A percentile compares a stretch with the other conserved stretches of the same genome.
These are phyloP conservation scores for Tetraodon nigroviridis DNA, from an alignment of 2,113 vertebrate genomes.

Conservation along the genomic window DNA sequence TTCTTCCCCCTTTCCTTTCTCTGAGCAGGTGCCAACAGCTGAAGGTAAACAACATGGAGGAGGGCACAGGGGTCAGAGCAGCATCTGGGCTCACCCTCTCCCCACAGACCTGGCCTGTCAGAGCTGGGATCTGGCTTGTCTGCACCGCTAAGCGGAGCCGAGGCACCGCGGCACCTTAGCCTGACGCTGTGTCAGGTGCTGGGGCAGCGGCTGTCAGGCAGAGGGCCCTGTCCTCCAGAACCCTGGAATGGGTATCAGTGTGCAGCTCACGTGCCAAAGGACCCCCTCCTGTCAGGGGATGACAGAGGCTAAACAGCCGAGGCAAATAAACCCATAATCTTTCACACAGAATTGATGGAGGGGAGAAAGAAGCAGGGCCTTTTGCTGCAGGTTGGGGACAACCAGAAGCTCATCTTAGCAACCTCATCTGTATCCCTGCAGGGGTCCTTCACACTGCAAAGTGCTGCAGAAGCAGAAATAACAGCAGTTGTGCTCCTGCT, in stretches of 20 bases:
- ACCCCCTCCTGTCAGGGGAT: conserved; percentile 33
- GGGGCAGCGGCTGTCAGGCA: conserved; percentile 53
- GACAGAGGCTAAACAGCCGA: conserved; percentile 9
- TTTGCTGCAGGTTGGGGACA: conserved; percentile 29
- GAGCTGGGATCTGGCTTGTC: conserved; percentile 58
- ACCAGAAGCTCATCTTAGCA: conserved; percentile 40
- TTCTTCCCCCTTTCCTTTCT: conserved; percentile 8
- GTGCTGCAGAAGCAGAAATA: conserved; percentile 34
- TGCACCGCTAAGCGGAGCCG: conserved; percentile 41
- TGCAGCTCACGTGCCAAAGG: conserved; percentile 44
- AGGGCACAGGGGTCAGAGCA: conserved; percentile 65
- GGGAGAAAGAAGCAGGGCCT: conserved; percentile 20
- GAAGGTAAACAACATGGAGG: conserved; percentile 68
- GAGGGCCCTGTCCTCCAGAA: conserved; percentile 39
- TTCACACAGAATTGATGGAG: conserved; percentile 22
- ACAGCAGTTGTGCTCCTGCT: conserved; percentile 22
- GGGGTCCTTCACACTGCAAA: conserved; percentile 24
- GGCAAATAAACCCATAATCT: conserved; percentile 42
- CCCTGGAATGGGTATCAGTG: conserved; percentile 42
- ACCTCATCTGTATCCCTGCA: conserved; percentile 56
- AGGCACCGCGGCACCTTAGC: conserved; percentile 47
- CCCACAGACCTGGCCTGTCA: conserved; percentile 69
- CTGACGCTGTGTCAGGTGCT: conserved; percentile 56
- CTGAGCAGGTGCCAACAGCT: conserved; percentile 63
- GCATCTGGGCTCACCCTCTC: conserved; percentile 57